Evolutionary conservation across 2,888 invertebrate genomes (phyloP).

Genomic region (Drosophila putrida): DNA sequence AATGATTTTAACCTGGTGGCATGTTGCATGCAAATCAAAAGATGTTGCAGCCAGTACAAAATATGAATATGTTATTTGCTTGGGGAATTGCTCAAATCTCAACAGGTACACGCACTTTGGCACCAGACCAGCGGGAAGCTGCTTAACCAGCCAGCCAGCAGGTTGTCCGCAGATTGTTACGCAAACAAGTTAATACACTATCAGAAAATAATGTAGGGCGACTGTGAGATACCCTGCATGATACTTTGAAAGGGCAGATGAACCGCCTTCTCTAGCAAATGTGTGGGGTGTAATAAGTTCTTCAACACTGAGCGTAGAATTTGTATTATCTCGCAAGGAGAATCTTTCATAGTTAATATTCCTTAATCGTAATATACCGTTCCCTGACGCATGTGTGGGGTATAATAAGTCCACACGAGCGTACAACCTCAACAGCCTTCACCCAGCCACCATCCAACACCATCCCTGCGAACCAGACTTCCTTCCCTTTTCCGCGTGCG

Average conservation of each 20-base stretch:
- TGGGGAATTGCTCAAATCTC: slow-evolving; percentile 83
- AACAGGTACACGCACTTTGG: slow-evolving; percentile 84
- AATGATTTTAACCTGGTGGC: slow-evolving; percentile 1
- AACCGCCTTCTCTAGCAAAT: background rate
- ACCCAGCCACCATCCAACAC: background rate
- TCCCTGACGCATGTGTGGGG: background rate
- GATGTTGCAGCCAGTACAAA: slow-evolving; percentile 56
- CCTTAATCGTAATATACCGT: slow-evolving; percentile 14
- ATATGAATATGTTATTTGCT: slow-evolving; percentile 84
- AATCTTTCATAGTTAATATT: background rate
- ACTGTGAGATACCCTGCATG: slow-evolving; percentile 27
- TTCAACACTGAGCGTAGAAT: background rate
- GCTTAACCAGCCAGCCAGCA: slow-evolving; percentile 17
- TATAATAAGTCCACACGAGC: slow-evolving; percentile 34
- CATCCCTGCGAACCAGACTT: background rate
- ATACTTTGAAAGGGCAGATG: background rate
- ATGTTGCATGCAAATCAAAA: slow-evolving; percentile 50
- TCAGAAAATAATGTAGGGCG: background rate
- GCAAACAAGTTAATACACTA: slow-evolving; percentile 7
- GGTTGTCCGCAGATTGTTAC: slow-evolving; percentile 8
- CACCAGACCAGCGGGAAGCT: slow-evolving; percentile 15
- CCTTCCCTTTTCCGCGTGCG: slow-evolving; percentile 3
- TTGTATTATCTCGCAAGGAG: background rate
- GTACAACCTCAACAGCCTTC: slow-evolving; percentile 10
- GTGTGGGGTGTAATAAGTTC: background rate